Evolutionary conservation across 2,113 vertebrate genomes (phyloP).

Genomic region (Clarias magur): DNA sequence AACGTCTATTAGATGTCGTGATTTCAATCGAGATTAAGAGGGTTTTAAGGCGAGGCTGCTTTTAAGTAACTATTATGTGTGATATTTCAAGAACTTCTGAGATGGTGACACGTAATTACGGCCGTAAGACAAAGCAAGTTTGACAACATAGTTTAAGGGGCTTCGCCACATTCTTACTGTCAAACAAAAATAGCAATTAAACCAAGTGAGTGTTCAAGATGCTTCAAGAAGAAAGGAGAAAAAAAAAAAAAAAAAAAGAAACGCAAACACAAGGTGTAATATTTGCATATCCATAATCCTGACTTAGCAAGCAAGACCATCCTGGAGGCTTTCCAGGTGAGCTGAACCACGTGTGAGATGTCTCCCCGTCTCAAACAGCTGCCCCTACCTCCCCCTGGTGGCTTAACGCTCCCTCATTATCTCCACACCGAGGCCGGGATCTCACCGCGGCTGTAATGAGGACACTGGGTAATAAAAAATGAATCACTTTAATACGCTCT

Average conservation of each 20-base stretch:
- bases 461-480: slow-evolving; percentile 62
- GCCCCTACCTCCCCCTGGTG: slow-evolving; percentile 71
- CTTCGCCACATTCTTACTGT: not conserved
- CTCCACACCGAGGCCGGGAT: slow-evolving; percentile 34
- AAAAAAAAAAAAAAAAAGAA: not conserved
- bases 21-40: not conserved
- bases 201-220: not conserved
- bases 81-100: not conserved
- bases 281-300: slow-evolving; percentile 24
- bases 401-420: slow-evolving; percentile 58
- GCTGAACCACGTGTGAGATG: slow-evolving; percentile 33
- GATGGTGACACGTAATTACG: not conserved
- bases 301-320: slow-evolving; percentile 6
- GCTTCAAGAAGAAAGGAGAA: not conserved
- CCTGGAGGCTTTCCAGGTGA: slow-evolving; percentile 46
- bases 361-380: slow-evolving; percentile 49
- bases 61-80: not conserved
- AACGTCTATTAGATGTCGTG: not conserved
- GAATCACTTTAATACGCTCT: slow-evolving; percentile 53
- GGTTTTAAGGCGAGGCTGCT: not conserved
- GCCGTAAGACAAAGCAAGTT: slow-evolving; percentile 1
- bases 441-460: slow-evolving; percentile 55
- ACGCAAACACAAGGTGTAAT: not conserved
- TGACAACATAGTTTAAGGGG: slow-evolving; percentile 4
- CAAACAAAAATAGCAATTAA: slow-evolving; percentile 11